Base-by-base conservation (phyloP, 2,797 vertebrate species). In the Caiman crocodilus region DNA sequence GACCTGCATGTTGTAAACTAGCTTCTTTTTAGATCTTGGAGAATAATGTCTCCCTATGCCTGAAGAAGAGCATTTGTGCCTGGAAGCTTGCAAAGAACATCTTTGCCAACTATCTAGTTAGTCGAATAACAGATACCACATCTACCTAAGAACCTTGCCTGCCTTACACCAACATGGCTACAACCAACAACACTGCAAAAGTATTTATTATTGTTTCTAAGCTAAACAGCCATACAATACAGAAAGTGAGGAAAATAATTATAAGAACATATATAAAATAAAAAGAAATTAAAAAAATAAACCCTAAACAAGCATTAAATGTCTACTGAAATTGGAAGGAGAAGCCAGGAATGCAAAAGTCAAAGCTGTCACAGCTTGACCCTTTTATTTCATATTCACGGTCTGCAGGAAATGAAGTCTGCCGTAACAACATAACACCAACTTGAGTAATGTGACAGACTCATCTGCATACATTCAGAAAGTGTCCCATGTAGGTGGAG, bases 381-480 rank as follows among this genome's bases (percentile, higher is more conserved):
- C 88, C 63, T 92, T 90, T 87, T 8, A 21, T 87, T 93, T 95
- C 16, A 18, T 91, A 79, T 82, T 88, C 69, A 57, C 30, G 5
- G 69, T 30, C 28, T 84, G 67, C 42, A 90, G 73, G 6, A 95
- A 76, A 84, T 87, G 11, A 90, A 90, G 63, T 56, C 89, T 85
- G 2, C 18, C 25, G 65, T 76, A 58, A 85, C 28, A 85, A 6
- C 0, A 87, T 91, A 94, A 87, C 21, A 78, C 32, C 60, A 90
- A 85, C 80, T 14, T 82, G 56, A 82, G 74, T 78, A 92, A 94
- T 84, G 74, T 89, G 78, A 84, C 80, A 90, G 58, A 16, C 4
- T 91, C 89, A 84, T 96, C 86, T 91, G 58, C 84, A 87, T 90
- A 65, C 59, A 82, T 82, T 14, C 80, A 94, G 85, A 93, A 92